These are phyloP conservation scores for Parnassius apollo DNA, from an alignment of 2,888 invertebrate genomes.

Conservation along the genomic window DNA sequence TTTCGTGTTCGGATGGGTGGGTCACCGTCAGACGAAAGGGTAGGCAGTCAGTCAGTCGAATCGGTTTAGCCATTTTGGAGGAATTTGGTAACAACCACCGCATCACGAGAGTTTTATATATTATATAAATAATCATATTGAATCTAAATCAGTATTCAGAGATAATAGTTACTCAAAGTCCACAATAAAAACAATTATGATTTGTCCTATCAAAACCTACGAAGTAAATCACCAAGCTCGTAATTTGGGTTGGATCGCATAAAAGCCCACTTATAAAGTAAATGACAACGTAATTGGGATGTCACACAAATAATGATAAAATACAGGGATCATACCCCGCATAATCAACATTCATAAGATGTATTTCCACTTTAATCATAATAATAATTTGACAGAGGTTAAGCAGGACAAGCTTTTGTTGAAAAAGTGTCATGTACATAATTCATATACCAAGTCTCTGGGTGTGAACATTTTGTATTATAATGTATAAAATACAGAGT, in stretches of 20 bases:
- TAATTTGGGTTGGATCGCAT: background rate
- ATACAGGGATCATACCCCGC: slow-evolving; percentile 14
- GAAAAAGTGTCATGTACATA: slow-evolving; percentile 15
- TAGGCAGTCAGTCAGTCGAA: too few species aligned
- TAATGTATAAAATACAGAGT: too few species aligned
- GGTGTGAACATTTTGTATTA: too few species aligned
- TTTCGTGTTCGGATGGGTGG: too few species aligned
- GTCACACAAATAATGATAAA: slow-evolving; percentile 24
- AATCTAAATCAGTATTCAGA: too few species aligned
- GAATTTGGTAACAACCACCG: too few species aligned
- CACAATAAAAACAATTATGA: background rate
- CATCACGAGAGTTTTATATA: too few species aligned
- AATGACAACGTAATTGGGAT: slow-evolving; percentile 9
- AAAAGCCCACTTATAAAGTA: background rate
- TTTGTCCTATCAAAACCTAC: background rate
- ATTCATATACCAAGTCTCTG: slow-evolving; percentile 3
- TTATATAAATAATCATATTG: too few species aligned
- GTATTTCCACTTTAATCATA: slow-evolving; percentile 23
- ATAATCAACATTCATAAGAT: slow-evolving; percentile 22
- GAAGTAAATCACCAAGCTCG: background rate
- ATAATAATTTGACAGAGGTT: slow-evolving; percentile 23
- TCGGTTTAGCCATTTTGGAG: too few species aligned
- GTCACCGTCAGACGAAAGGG: too few species aligned
- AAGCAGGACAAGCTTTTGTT: slow-evolving; percentile 16
- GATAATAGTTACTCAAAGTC: too few species aligned